Conservation (phyloP, 2,797 vertebrate genomes). For the Sebastes baramenuke region DNA sequence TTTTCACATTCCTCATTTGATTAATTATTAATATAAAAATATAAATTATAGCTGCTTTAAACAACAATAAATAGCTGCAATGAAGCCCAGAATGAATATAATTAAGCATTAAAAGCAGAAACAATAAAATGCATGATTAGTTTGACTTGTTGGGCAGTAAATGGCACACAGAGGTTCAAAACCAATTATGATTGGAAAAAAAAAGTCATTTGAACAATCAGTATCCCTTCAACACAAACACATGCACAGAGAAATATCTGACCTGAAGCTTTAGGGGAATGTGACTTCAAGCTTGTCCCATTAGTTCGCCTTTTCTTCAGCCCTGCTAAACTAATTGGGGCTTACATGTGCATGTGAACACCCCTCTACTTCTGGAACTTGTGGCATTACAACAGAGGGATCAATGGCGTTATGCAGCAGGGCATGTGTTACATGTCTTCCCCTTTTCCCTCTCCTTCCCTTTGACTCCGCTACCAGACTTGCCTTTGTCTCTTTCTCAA, state of each 20-base stretch:
- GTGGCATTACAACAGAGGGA: slow-evolving; percentile 15
- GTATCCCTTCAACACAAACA: not conserved
- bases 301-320: slow-evolving; percentile 17
- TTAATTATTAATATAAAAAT: not conserved
- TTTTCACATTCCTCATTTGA: not conserved
- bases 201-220: not conserved
- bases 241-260: not conserved
- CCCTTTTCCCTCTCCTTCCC: not conserved
- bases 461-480: slow-evolving; percentile 21
- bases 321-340: slow-evolving; percentile 42
- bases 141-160: not conserved
- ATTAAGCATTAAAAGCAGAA: not conserved
- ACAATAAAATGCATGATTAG: not conserved
- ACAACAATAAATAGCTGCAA: not conserved
- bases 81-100: not conserved
- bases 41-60: not conserved
- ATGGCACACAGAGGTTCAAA: not conserved
- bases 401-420: slow-evolving; percentile 9
- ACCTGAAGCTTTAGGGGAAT: not conserved
- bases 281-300: not conserved
- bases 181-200: not conserved
- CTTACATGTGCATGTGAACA: slow-evolving; percentile 24
- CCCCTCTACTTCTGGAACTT: slow-evolving; percentile 23
- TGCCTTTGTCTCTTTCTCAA: slow-evolving; percentile 15
- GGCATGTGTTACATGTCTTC: slow-evolving; percentile 18